Conservation (phyloP, 2,797 vertebrate species). For the Oreochromis mossambicus region DNA sequence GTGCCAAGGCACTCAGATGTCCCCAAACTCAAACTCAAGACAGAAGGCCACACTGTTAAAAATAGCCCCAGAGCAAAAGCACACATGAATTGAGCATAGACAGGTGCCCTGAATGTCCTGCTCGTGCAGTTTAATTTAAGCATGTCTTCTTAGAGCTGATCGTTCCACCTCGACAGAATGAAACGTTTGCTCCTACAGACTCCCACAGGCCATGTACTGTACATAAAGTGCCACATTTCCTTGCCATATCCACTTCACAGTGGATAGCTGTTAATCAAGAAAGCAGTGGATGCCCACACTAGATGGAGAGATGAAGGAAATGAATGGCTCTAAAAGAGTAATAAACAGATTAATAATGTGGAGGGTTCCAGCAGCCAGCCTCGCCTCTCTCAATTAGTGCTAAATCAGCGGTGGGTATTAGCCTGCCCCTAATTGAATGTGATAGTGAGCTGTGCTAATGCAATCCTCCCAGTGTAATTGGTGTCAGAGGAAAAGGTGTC, state of each 20-base stretch:
- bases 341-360: conserved; percentile 71
- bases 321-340: conserved; percentile 49
- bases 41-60: not conserved
- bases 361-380: conserved; percentile 44
- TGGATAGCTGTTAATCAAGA: not conserved
- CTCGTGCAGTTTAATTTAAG: not conserved
- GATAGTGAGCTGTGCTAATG: conserved; percentile 65
- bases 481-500: conserved; percentile 49
- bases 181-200: not conserved
- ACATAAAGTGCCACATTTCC: not conserved
- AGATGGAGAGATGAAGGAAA: conserved; percentile 28
- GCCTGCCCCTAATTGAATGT: conserved; percentile 70
- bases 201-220: not conserved
- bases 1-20: not conserved
- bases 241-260: not conserved
- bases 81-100: not conserved
- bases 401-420: conserved; percentile 72
- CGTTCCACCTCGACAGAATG: not conserved
- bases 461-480: conserved; percentile 70
- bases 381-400: conserved; percentile 72
- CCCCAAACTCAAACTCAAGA: not conserved
- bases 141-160: not conserved
- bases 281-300: not conserved
- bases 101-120: not conserved
- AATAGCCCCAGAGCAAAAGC: not conserved